A percentile compares a stretch with the other conserved stretches of the same genome.
phyloP scores from a whole-genome alignment of 2,888 invertebrate genomes.

The Hemithea aestivaria region DNA sequence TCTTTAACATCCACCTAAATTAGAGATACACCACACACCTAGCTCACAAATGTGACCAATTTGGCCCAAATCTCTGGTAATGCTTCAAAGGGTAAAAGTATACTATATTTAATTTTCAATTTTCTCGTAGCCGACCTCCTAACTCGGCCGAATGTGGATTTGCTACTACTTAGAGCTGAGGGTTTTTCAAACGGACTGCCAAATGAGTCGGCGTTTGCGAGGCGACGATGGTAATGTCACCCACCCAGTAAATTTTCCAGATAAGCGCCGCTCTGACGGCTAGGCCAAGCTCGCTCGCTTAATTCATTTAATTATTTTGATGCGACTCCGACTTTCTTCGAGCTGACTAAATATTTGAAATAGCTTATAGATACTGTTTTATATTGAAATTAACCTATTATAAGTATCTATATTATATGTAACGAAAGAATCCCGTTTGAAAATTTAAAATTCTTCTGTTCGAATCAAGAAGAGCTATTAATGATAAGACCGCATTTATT shows the following conservation, averaged over 20 bases:
- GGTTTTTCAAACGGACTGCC: constrained; percentile 66
- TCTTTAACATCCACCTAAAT: no score
- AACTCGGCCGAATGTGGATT: constrained; percentile 35
- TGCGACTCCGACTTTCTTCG: constrained; percentile 48
- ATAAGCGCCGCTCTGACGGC: constrained; percentile 65
- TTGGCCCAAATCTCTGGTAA: no score
- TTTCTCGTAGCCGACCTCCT: constrained; percentile 12
- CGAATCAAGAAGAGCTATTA: no score
- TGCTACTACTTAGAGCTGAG: constrained; percentile 46
- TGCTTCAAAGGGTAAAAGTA: no score
- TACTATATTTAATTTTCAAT: constrained; percentile 4
- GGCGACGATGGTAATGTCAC: constrained; percentile 71
- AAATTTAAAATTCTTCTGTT: no score
- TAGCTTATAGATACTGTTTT: background rate
- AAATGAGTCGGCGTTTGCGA: constrained; percentile 67
- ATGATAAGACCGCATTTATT: no score
- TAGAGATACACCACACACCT: no score
- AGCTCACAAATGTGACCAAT: no score
- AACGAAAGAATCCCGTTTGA: no score
- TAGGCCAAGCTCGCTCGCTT: constrained; percentile 58
- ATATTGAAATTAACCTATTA: no score
- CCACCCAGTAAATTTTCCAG: constrained; percentile 71
- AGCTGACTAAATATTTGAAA: constrained; percentile 46
- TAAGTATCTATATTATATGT: no score
- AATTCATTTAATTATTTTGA: constrained; percentile 71